Percentiles rank a stretch among this genome's conserved stretches.
phyloP scores from a whole-genome alignment of 2,797 vertebrate species.

The Gallinago nigripennis region DNA sequence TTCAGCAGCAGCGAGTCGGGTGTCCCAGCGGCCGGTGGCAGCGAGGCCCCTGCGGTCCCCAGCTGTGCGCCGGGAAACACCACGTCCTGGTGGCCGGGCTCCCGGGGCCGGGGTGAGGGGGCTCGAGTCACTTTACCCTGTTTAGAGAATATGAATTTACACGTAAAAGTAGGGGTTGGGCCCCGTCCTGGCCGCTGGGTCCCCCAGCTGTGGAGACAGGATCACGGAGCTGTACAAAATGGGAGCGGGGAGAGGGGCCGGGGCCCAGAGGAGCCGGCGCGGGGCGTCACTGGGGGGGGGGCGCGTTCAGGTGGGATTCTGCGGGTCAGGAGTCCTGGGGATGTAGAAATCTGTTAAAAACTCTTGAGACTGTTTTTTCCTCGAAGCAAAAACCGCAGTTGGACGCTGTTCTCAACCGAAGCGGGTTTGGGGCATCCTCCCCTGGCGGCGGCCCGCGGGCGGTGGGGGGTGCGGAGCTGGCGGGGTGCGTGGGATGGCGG shows the following conservation, averaged over 20 bases:
- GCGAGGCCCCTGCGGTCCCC: background rate
- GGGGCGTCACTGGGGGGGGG: background rate
- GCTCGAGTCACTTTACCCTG: slow-evolving; percentile 77
- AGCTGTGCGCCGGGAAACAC: background rate
- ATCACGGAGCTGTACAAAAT: slow-evolving; percentile 65
- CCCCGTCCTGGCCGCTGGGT: slow-evolving; percentile 53
- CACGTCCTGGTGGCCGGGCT: background rate
- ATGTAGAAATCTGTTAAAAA: slow-evolving; percentile 69
- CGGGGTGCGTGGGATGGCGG: slow-evolving; percentile 14
- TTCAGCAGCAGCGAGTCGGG: slow-evolving; percentile 14
- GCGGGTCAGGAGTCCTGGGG: slow-evolving; percentile 30
- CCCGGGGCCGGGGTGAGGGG: background rate
- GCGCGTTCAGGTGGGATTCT: background rate
- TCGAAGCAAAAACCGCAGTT: slow-evolving; percentile 40
- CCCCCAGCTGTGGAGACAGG: slow-evolving; percentile 36
- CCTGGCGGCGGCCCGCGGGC: slow-evolving; percentile 18
- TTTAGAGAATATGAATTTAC: slow-evolving; percentile 80
- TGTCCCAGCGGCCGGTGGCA: background rate
- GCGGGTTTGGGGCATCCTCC: slow-evolving; percentile 37
- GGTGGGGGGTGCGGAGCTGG: slow-evolving; percentile 2
- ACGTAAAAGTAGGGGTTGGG: slow-evolving; percentile 76
- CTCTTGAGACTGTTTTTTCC: slow-evolving; percentile 34
- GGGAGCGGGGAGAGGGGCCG: background rate
- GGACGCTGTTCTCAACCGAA: slow-evolving; percentile 9
- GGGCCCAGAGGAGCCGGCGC: slow-evolving; percentile 16